phyloP scores from a whole-genome alignment of 2,113 vertebrate species.

The Sinocyclocheilus anophthalmus region DNA sequence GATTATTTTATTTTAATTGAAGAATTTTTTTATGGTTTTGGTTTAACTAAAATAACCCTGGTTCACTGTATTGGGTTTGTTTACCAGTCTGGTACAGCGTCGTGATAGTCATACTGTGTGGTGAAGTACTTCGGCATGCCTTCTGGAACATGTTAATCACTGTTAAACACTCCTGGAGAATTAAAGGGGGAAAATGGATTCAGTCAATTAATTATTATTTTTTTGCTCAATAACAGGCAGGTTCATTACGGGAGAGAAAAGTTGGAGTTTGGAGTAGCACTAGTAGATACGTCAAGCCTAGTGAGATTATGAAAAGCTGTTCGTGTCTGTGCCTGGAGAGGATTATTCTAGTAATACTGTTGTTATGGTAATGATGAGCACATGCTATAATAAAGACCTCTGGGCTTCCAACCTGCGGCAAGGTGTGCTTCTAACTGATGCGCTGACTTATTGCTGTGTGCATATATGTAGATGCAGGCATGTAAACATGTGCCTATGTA shows the following conservation, averaged over 20 bases:
- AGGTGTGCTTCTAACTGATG: constrained; percentile 53
- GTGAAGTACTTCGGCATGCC: constrained; percentile 19
- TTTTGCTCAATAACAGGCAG: constrained; percentile 48
- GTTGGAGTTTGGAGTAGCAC: constrained; percentile 48
- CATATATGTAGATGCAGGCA: constrained; percentile 9
- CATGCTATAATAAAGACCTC: constrained; percentile 51
- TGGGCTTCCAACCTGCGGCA: constrained; percentile 44
- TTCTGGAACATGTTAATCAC: constrained; percentile 51
- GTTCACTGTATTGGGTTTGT: neutral
- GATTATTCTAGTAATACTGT: constrained; percentile 57
- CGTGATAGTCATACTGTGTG: neutral
- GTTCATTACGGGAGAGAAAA: constrained; percentile 51
- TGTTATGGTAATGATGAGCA: constrained; percentile 57
- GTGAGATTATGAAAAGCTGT: constrained; percentile 55
- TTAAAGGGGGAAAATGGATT: constrained; percentile 37
- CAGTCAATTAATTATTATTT: constrained; percentile 34
- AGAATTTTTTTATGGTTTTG: neutral
- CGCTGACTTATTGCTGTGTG: constrained; percentile 20
- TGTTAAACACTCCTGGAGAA: constrained; percentile 49
- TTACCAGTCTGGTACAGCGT: neutral
- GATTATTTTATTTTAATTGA: neutral
- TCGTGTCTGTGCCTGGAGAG: constrained; percentile 53
- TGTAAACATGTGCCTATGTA: neutral
- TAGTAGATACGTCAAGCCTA: constrained; percentile 38
- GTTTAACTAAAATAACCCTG: neutral